Conservation (phyloP, 2,888 invertebrate genomes). For the Romanomermis culicivorax region DNA sequence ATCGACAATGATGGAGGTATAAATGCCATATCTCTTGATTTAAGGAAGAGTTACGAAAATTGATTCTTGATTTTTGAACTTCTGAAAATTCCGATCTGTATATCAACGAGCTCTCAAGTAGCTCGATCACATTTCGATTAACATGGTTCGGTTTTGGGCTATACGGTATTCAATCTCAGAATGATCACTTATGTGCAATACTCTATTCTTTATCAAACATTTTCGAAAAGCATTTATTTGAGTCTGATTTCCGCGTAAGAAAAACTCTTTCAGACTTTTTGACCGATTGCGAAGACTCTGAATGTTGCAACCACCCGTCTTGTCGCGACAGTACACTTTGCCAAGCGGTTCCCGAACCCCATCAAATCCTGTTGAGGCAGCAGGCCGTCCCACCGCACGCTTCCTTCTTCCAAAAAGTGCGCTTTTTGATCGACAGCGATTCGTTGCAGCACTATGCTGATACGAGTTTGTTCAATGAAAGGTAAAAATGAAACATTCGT, state of each 20-base stretch:
- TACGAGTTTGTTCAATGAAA: slow-evolving; percentile 89
- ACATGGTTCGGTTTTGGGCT: too few relatives aligned
- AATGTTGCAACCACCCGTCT: slow-evolving; percentile 48
- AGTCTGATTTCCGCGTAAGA: too few relatives aligned
- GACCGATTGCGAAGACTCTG: slow-evolving; percentile 92
- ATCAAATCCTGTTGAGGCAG: slow-evolving; percentile 78
- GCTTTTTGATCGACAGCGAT: slow-evolving; percentile 92
- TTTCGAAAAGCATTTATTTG: too few relatives aligned
- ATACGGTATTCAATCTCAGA: too few relatives aligned
- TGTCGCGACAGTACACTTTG: slow-evolving; percentile 66
- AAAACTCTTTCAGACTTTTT: slow-evolving; percentile 58
- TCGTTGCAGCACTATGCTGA: slow-evolving; percentile 95
- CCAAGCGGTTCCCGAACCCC: slow-evolving; percentile 81
- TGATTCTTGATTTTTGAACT: too few relatives aligned
- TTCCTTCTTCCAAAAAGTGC: slow-evolving; percentile 87
- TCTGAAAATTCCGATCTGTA: not conserved
- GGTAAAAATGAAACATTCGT: slow-evolving; percentile 55
- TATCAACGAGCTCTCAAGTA: not conserved
- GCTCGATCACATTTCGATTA: too few relatives aligned
- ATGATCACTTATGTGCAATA: too few relatives aligned
- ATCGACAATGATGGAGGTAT: slow-evolving; percentile 90
- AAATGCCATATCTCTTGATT: too few relatives aligned
- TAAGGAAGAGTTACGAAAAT: too few relatives aligned
- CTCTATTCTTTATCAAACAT: too few relatives aligned
- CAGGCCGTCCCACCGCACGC: slow-evolving; percentile 89